These are phyloP conservation scores for Drosophila prolongata DNA, from an alignment of 2,888 invertebrate species.

Conservation along the genomic window DNA sequence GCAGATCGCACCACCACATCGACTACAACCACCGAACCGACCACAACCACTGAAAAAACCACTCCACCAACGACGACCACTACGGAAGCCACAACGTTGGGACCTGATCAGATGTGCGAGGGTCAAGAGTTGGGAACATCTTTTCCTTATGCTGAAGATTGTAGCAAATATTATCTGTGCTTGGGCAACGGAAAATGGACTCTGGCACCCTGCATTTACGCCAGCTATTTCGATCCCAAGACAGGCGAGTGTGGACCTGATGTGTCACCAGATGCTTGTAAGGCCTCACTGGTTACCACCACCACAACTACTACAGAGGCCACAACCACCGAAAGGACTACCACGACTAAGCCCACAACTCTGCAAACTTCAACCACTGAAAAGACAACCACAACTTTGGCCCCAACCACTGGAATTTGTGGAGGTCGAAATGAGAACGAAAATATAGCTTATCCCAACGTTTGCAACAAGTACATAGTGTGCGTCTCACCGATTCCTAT, in stretches of 20 bases:
- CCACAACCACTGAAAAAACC: conserved; percentile 38
- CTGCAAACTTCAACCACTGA: conserved; percentile 9
- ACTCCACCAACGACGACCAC: conserved; percentile 20
- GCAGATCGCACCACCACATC: conserved; percentile 54
- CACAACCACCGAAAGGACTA: conserved; percentile 37
- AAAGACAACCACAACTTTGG: conserved; percentile 19
- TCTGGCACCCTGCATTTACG: conserved; percentile 55
- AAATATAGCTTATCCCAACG: conserved; percentile 66
- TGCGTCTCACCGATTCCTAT: conserved; percentile 74
- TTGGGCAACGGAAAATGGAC: conserved; percentile 44
- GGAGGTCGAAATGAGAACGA: conserved; percentile 55
- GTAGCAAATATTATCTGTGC: conserved; percentile 67
- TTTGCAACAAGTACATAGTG: conserved; percentile 75
- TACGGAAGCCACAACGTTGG: conserved; percentile 39
- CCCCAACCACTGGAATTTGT: conserved; percentile 52
- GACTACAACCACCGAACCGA: conserved; percentile 38
- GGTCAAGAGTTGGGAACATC: conserved; percentile 31
- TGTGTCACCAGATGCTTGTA: conserved; percentile 64
- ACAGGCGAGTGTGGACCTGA: conserved; percentile 58
- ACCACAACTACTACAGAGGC: conserved; percentile 44
- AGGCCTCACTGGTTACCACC: conserved; percentile 25
- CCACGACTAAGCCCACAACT: conserved; percentile 17
- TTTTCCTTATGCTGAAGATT: conserved; percentile 59
- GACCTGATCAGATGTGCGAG: conserved; percentile 56
- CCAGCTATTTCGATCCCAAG: conserved; percentile 65